phyloP scores from a whole-genome alignment of 2,113 vertebrate genomes.

The Enhydra lutris region DNA sequence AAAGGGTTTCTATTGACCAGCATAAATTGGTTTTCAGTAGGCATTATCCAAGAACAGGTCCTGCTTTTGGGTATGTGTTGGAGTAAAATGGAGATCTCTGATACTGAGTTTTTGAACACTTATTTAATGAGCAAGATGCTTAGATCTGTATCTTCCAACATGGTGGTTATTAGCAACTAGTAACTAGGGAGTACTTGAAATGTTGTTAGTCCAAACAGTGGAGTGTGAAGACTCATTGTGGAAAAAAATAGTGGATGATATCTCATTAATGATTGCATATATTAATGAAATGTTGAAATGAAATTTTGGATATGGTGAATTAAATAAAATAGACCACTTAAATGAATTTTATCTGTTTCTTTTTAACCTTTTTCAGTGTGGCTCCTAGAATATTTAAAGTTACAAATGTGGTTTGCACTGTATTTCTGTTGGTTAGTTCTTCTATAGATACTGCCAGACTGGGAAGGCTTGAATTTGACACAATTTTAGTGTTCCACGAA shows the following conservation, averaged over 20 bases:
- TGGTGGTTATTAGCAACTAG: too few relatives aligned
- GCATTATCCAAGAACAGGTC: neutral
- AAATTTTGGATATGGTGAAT: neutral
- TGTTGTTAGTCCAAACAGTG: neutral
- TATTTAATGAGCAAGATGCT: neutral
- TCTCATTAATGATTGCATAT: neutral
- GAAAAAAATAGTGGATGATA: neutral
- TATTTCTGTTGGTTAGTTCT: neutral
- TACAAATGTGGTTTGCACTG: neutral
- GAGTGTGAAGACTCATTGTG: neutral
- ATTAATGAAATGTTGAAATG: neutral
- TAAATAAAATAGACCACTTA: neutral
- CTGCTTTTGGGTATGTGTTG: neutral
- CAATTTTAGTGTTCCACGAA: neutral
- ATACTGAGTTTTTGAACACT: neutral
- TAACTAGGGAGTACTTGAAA: neutral
- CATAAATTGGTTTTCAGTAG: neutral
- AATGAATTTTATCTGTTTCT: neutral
- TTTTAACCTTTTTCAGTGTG: neutral
- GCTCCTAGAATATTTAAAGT: constrained; percentile 12
- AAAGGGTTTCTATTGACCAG: neutral
- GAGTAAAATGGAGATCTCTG: neutral
- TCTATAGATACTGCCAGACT: neutral
- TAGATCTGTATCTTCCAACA: neutral
- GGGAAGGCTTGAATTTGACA: neutral